A percentile compares a stretch with the other conserved stretches of the same genome.
These are phyloP conservation scores for Dicentrarchus labrax DNA, from an alignment of 2,113 vertebrate genomes.

Conservation along the genomic window DNA sequence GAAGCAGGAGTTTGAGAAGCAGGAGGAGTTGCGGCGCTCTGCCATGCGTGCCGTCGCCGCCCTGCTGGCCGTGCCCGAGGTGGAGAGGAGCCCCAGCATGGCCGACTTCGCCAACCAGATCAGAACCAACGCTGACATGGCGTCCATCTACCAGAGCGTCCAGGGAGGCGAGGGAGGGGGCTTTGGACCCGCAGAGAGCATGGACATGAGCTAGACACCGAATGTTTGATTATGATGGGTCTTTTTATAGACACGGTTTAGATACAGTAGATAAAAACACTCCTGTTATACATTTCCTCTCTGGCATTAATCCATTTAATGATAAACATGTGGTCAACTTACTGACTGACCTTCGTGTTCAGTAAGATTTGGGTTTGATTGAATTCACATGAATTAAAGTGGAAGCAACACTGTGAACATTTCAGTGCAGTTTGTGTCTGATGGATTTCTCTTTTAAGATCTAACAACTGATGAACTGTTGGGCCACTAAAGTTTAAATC, in stretches of 20 bases:
- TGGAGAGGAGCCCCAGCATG: conserved; percentile 91
- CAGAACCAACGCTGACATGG: conserved; percentile 90
- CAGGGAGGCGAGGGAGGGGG: conserved; percentile 90
- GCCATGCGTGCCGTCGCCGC: conserved; percentile 96
- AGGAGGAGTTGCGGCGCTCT: conserved; percentile 94
- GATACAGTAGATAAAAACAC: background rate
- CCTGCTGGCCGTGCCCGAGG: conserved; percentile 92
- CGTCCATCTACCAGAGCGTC: conserved; percentile 92
- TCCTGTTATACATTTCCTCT: background rate
- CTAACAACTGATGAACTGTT: background rate
- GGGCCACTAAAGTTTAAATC: background rate
- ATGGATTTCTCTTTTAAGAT: background rate
- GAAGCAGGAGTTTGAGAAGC: conserved; percentile 98
- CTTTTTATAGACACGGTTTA: background rate
- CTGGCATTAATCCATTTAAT: background rate
- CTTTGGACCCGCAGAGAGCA: conserved; percentile 80
- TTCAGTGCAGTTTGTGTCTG: background rate
- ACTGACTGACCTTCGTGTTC: background rate
- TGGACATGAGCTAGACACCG: conserved; percentile 90
- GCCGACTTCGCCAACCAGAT: conserved; percentile 93
- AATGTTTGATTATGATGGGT: conserved; percentile 5
- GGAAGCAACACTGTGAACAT: background rate
- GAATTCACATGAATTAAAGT: conserved; percentile 34
- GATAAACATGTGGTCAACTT: background rate
- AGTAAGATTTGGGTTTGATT: background rate